Evolutionary conservation across 1,140 invertebrate genomes (phyloP).

Genomic region (roundworm (Caenorhabditis elegans)): WBcel235 BX284602.5:9638001-9638500

Average conservation of each 20-base stretch:
- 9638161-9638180: constrained; percentile 61
- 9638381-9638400: constrained; percentile 56
- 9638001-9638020: constrained; percentile 53
- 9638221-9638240: constrained; percentile 59
- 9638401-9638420: constrained; percentile 58
- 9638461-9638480: constrained; percentile 62
- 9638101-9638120: constrained; percentile 36
- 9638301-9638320: not conserved
- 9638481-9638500: constrained; percentile 62
- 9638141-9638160: constrained; percentile 56
- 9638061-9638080: constrained; percentile 56
- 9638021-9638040: constrained; percentile 48
- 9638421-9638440: constrained; percentile 56
- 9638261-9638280: no score
- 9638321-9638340: no score
- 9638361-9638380: constrained; percentile 58
- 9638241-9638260: no score
- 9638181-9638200: constrained; percentile 43
- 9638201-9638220: constrained; percentile 53
- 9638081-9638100: constrained; percentile 61
- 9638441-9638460: constrained; percentile 58
- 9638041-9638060: constrained; percentile 42
- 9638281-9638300: no score
- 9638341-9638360: constrained; percentile 61
- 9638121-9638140: not conserved